phyloP scores from a whole-genome alignment of 2,113 vertebrate genomes.

The Tupaia tana region DNA sequence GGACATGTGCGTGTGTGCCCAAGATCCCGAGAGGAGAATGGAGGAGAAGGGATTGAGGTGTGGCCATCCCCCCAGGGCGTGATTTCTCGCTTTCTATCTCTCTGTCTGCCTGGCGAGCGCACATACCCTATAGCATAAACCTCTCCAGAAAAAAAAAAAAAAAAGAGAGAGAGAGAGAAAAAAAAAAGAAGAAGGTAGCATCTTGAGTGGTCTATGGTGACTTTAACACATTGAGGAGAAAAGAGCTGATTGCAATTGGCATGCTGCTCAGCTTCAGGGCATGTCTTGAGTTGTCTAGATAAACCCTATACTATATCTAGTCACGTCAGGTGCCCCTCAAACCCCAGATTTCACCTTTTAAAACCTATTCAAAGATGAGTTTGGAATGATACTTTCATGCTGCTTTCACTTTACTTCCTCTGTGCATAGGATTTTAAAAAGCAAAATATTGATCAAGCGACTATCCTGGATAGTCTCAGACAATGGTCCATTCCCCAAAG shows the following conservation, averaged over 20 bases:
- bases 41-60: too few relatives aligned
- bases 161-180: too few relatives aligned
- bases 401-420: background rate
- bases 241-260: background rate
- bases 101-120: too few relatives aligned
- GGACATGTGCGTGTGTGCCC: too few relatives aligned
- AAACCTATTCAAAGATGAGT: conserved; percentile 22
- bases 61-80: too few relatives aligned
- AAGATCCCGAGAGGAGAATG: too few relatives aligned
- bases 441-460: conserved; percentile 23
- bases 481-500: conserved; percentile 33
- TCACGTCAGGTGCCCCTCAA: background rate
- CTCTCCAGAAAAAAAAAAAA: too few relatives aligned
- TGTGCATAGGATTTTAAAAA: conserved; percentile 47
- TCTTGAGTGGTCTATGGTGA: background rate
- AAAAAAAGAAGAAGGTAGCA: too few relatives aligned
- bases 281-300: background rate
- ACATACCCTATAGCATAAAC: too few relatives aligned
- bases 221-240: background rate
- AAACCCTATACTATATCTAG: background rate
- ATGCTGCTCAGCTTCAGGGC: background rate
- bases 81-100: too few relatives aligned
- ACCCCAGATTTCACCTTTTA: conserved; percentile 27
- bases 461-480: conserved; percentile 51
- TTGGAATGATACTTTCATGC: background rate